Conservation (phyloP, 2,888 invertebrate species). For the Drosophila aldrichi region DNA sequence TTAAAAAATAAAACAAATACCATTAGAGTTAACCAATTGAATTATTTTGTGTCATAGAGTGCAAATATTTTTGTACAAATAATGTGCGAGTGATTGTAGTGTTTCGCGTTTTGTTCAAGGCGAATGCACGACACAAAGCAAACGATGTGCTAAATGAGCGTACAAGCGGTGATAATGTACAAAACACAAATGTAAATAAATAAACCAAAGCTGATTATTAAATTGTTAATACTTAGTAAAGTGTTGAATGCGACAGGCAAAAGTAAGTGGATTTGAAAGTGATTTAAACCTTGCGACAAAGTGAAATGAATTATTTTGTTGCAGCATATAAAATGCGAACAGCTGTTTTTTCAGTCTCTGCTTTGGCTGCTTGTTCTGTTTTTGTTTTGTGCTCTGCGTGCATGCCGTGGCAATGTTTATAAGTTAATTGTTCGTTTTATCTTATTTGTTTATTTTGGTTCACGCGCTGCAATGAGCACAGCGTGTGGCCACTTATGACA, state of each 20-base stretch:
- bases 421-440: constrained; percentile 27
- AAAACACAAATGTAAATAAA: constrained; percentile 73
- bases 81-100: constrained; percentile 8
- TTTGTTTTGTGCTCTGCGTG: constrained; percentile 40
- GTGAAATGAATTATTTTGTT: constrained; percentile 24
- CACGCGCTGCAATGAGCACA: constrained; percentile 19
- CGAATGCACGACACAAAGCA: constrained; percentile 63
- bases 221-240: constrained; percentile 21
- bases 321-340: constrained; percentile 41
- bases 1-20: constrained; percentile 28
- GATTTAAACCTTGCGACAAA: constrained; percentile 3
- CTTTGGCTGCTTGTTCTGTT: constrained; percentile 43
- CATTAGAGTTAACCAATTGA: constrained; percentile 12
- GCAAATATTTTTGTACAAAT: constrained; percentile 7
- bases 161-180: constrained; percentile 45
- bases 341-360: constrained; percentile 65
- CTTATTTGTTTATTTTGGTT: constrained; percentile 23
- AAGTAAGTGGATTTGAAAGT: constrained; percentile 37
- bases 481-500: constrained; percentile 34
- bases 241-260: neutral
- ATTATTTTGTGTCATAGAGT: constrained; percentile 7
- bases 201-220: constrained; percentile 35
- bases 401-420: constrained; percentile 39
- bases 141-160: constrained; percentile 60
- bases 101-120: constrained; percentile 23